Conservation (phyloP, 2,113 vertebrate species). For the Mirza zaza region DNA sequence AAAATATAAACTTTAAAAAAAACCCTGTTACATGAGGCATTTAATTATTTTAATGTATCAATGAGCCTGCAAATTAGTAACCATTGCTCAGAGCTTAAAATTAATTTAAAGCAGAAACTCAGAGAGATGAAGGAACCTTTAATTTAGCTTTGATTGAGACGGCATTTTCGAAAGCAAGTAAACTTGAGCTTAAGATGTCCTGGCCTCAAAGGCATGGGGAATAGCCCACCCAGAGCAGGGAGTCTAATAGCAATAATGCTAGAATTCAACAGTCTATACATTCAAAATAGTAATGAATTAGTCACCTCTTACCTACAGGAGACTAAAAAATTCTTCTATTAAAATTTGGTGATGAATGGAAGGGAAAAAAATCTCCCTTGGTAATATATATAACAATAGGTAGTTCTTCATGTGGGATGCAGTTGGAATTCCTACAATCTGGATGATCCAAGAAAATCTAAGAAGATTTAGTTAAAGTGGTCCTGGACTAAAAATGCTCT, state of each 20-base stretch:
- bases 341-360: slow-evolving; percentile 13
- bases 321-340: neutral
- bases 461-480: slow-evolving; percentile 26
- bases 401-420: neutral
- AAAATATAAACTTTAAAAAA: neutral
- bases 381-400: neutral
- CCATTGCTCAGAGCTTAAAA: slow-evolving; percentile 8
- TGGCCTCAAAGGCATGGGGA: neutral
- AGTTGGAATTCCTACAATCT: neutral
- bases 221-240: neutral
- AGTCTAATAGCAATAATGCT: neutral
- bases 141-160: slow-evolving; percentile 24
- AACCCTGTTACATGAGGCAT: neutral
- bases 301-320: neutral
- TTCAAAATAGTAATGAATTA: neutral
- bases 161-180: neutral
- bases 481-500: neutral
- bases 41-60: slow-evolving; percentile 43
- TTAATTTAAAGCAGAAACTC: slow-evolving; percentile 46
- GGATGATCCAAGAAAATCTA: slow-evolving; percentile 9
- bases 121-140: slow-evolving; percentile 10
- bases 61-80: slow-evolving; percentile 24
- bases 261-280: neutral
- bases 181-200: neutral
- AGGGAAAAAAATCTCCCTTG: neutral